These are phyloP conservation scores for Ptyas mucosa DNA, from an alignment of 2,113 vertebrate genomes.

Conservation along the genomic window DNA sequence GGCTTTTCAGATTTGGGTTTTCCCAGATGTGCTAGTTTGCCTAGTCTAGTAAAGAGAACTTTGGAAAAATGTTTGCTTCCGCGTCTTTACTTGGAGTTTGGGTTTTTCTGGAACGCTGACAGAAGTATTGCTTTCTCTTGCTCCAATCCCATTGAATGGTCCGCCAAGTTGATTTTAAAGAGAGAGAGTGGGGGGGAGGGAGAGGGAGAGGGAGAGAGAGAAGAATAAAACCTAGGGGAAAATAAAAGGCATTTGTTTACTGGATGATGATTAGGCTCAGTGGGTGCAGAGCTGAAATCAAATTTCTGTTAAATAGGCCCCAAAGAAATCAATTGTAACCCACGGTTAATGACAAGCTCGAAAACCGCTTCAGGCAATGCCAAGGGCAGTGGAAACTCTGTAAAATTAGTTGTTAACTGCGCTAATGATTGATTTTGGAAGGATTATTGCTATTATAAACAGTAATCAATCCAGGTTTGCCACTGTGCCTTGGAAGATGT, in stretches of 20 bases:
- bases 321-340: constrained; percentile 71
- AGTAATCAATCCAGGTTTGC: constrained; percentile 65
- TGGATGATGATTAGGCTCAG: constrained; percentile 58
- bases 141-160: constrained; percentile 3
- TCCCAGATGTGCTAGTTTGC: too few relatives aligned
- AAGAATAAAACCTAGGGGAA: constrained; percentile 30
- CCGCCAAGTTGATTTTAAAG: constrained; percentile 15
- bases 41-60: too few relatives aligned
- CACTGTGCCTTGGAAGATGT: constrained; percentile 47
- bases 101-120: too few relatives aligned
- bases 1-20: too few relatives aligned
- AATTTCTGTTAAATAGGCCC: constrained; percentile 67
- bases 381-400: constrained; percentile 67
- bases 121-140: not conserved
- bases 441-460: constrained; percentile 70
- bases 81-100: too few relatives aligned
- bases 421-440: constrained; percentile 71
- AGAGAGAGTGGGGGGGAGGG: too few relatives aligned
- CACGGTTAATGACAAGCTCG: constrained; percentile 68
- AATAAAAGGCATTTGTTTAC: constrained; percentile 62
- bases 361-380: constrained; percentile 70
- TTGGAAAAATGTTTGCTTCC: too few relatives aligned
- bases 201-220: too few relatives aligned
- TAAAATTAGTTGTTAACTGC: constrained; percentile 73
- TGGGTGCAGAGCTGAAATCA: constrained; percentile 65